Conservation (phyloP, 2,888 invertebrate species). For the Drosophila niveifrons region DNA sequence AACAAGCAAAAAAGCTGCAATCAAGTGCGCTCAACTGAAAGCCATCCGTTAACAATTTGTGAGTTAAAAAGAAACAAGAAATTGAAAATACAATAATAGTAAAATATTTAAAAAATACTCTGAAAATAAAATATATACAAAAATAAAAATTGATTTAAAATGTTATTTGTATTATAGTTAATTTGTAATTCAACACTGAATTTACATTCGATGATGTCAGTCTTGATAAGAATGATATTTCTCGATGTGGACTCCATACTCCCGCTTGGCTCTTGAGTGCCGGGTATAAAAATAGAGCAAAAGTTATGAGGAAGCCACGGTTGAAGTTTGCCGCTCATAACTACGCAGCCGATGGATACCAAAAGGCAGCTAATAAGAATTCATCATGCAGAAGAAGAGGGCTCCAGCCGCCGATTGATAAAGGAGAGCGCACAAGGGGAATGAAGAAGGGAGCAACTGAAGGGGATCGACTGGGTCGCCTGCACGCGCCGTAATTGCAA, state of each 20-base stretch:
- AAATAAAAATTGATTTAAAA: no score
- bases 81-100: no score
- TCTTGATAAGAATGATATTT: no score
- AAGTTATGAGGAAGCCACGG: slow-evolving; percentile 79
- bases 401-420: slow-evolving; percentile 11
- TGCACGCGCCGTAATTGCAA: slow-evolving; percentile 81
- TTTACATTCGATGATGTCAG: no score
- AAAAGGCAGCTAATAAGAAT: slow-evolving; percentile 77
- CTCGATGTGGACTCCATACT: not conserved
- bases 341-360: slow-evolving; percentile 46
- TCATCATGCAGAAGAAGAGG: slow-evolving; percentile 62
- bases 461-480: slow-evolving; percentile 63
- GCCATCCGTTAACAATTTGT: not conserved
- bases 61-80: not conserved
- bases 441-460: not conserved
- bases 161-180: no score
- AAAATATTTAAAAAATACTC: no score
- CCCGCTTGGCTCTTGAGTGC: not conserved
- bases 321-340: slow-evolving; percentile 76
- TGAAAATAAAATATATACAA: no score
- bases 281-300: slow-evolving; percentile 66
- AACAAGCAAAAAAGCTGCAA: not conserved
- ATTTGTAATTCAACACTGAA: no score
- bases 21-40: not conserved
- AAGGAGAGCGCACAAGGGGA: not conserved